Base-by-base conservation (phyloP, 2,113 vertebrate genomes). In the Rhipidura dahli region DNA sequence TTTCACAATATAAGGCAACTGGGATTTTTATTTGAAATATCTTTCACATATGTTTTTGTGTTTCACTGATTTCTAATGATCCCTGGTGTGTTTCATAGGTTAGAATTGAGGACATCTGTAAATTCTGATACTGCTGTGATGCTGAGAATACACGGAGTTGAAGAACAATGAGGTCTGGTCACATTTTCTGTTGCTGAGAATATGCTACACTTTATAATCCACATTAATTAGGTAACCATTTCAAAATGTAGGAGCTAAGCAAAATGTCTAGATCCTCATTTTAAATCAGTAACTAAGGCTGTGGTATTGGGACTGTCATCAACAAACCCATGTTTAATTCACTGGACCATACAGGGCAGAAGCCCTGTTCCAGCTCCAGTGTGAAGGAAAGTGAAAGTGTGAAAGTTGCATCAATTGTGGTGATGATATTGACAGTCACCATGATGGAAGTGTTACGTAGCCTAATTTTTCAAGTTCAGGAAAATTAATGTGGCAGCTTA, bases 381-480 rank as follows among this genome's bases (percentile, higher is more conserved):
- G 19, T 57, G 54, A 92, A 64, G 13, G 31, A 71, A 80, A 76
- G n/a, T n/a, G n/a, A n/a, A n/a, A n/a, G n/a, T n/a, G n/a, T n/a
- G n/a, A n/a, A n/a, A n/a, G n/a, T 35, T 7, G 0, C 30, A 49
- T 44, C 51, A 71, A 60, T 54, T 83, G 16, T 37, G 40, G 39
- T 56, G 19, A 72, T 68, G 30, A 37, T 76, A 68, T 22, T 54
- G 70, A 60, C 4, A 72, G 9, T 22, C 53, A 51, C 13, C 42
- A 40, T 24, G 49, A 79, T 3, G 6, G 35, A 94, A 87, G 6
- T 51, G 21, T 59, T 49, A 56, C 9, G 7, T 47, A 71, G 30
- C 10, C 19, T 78, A 31, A 59, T 59, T 60, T 94, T 83, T 83
- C 66, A 90, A 16, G 24, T 83, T 83, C 70, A 68, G 44, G 88